phyloP scores from a whole-genome alignment of 2,113 vertebrate genomes.

The Marmota monax region DNA sequence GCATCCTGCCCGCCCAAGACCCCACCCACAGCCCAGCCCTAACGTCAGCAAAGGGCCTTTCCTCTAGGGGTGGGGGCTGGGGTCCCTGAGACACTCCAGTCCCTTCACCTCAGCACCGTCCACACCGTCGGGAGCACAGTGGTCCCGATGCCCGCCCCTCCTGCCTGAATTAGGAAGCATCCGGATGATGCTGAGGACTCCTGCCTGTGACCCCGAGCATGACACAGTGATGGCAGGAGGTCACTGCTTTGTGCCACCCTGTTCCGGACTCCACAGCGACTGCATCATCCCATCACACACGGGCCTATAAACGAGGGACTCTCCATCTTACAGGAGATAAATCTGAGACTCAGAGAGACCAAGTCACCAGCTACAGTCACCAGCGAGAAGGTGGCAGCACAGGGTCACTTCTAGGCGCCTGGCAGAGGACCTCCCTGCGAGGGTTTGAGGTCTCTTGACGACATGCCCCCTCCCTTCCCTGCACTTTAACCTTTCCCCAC shows the following conservation, averaged over 20 bases:
- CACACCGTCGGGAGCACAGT: not conserved
- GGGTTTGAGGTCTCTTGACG: not conserved
- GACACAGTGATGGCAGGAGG: rapidly evolving
- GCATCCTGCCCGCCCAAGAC: not conserved
- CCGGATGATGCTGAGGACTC: rapidly evolving
- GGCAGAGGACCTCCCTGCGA: not conserved
- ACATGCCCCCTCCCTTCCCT: rapidly evolving
- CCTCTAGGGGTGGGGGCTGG: not conserved
- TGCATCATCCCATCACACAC: not conserved
- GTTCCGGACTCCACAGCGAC: not conserved
- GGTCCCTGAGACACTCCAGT: not conserved
- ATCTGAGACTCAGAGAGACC: not conserved
- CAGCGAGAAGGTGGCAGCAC: not conserved
- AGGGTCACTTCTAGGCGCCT: rapidly evolving
- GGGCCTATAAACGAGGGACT: not conserved
- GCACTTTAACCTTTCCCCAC: no score
- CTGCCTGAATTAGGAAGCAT: rapidly evolving
- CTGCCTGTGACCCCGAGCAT: not conserved
- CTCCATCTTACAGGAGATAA: not conserved
- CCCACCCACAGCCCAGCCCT: not conserved
- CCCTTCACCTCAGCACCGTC: not conserved
- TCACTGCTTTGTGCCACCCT: not conserved
- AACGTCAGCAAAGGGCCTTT: not conserved
- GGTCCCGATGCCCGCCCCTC: not conserved
- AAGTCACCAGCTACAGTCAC: no score